phyloP scores from a whole-genome alignment of 2,888 invertebrate species.

The Nomada lathburiana region DNA sequence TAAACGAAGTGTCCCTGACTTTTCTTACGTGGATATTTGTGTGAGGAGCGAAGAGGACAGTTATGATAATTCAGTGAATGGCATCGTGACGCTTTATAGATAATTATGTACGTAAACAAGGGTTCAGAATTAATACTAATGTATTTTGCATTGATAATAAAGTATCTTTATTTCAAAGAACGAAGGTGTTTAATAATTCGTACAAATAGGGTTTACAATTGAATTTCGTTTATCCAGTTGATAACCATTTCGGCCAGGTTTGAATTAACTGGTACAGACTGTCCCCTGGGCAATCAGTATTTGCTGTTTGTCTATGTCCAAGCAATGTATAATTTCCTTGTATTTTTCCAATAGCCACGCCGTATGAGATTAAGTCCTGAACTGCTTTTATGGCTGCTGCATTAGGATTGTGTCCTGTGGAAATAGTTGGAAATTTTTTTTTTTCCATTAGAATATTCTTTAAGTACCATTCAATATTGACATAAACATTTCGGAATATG shows the following conservation, averaged over 20 bases:
- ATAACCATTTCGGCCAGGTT: slow-evolving; percentile 75
- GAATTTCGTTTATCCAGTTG: not conserved
- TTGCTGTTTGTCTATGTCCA: slow-evolving; percentile 85
- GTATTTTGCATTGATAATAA: not conserved
- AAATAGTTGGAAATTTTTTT: not conserved
- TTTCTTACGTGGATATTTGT: slow-evolving; percentile 85
- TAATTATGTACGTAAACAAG: slow-evolving; percentile 17
- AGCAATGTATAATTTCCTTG: slow-evolving; percentile 87
- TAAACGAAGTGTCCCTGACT: slow-evolving; percentile 75
- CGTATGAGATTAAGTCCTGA: slow-evolving; percentile 87
- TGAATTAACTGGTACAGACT: slow-evolving; percentile 74
- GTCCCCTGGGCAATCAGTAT: slow-evolving; percentile 77
- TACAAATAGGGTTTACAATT: not conserved
- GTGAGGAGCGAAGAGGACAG: slow-evolving; percentile 86
- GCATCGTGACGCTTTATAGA: slow-evolving; percentile 81
- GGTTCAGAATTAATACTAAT: not conserved
- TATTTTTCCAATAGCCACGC: slow-evolving; percentile 87
- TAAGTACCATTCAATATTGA: too few relatives aligned
- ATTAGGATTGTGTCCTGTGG: slow-evolving; percentile 72
- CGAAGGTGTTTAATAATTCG: not conserved
- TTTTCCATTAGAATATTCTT: too few relatives aligned
- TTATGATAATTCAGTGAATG: slow-evolving; percentile 85
- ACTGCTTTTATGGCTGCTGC: slow-evolving; percentile 85
- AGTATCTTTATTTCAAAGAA: not conserved
- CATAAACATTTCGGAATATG: too few relatives aligned